A percentile compares a stretch with the other conserved stretches of the same genome.
Conservation (phyloP, 2,888 invertebrate genomes). For the Dryocosmus kuriphilus region DNA sequence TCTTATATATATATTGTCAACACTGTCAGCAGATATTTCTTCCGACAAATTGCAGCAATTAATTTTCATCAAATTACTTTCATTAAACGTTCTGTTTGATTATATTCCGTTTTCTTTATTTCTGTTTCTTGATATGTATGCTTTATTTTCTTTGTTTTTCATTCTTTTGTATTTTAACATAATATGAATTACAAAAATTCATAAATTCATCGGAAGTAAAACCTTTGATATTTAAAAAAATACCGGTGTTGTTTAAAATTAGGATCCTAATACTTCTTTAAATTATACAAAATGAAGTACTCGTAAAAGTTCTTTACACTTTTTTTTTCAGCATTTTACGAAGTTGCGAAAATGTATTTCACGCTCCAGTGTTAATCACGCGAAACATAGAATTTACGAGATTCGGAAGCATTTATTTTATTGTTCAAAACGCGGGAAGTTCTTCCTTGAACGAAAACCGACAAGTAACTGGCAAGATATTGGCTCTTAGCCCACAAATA, state of each 20-base stretch:
- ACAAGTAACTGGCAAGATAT: conserved; percentile 66
- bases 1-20: too few species aligned
- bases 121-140: neutral
- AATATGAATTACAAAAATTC: too few species aligned
- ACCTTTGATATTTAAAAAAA: neutral
- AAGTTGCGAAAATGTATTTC: neutral
- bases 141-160: neutral
- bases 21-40: neutral
- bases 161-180: neutral
- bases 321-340: neutral
- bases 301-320: conserved; percentile 6
- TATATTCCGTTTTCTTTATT: neutral
- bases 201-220: neutral
- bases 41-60: neutral
- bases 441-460: conserved; percentile 60
- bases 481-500: conserved; percentile 64
- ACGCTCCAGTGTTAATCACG: neutral
- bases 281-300: neutral
- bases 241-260: neutral
- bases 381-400: neutral
- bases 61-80: neutral
- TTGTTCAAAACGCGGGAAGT: conserved; percentile 45
- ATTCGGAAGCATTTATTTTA: neutral
- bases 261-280: neutral
- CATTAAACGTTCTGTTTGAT: neutral